Base-by-base conservation (phyloP, 1,140 invertebrate species). In the Bombus ignitus region DNA sequence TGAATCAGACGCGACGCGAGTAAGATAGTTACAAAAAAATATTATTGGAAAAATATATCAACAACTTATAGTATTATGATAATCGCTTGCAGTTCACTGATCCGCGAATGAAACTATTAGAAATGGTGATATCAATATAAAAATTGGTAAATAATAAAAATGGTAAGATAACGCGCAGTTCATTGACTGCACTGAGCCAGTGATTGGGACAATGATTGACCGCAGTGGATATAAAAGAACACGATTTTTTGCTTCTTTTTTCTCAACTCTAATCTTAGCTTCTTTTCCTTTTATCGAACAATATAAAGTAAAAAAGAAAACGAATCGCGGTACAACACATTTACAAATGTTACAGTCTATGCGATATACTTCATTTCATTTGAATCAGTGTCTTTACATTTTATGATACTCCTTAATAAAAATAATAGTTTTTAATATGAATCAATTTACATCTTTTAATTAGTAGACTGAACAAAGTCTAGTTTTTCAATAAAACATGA, bases 111-210 rank as follows among this genome's bases (percentile, higher is more conserved):
- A 42, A 75, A 75, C 70, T 72, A 83, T 77, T 80, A 85, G 80
- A 81, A 65, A 77, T 13, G n/a, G 1, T 9, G 37, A 66, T 90
- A 90, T 90, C 89, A 0, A 32, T n/a, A 70, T 42, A 78, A 74
- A 53, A 87, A 87, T 53, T 57, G 18, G 6, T 53, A 62, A 68
- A 37, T 77, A 15, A 68, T 78, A 53, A 74, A 89, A 87, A 74
- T 76, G 10, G 25, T 74, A n/a, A 65, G 89, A 90, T 89, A 90
- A 37, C 39, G 53, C 77, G 53, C 73, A 42, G 89, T 89, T 89
- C 87, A 59, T 81, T 72, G 81, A 84, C 81, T 79, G 70, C 57
- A n/a, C 28, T 1, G 35, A 39, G 25, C 22, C 3, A 66, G 12
- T 37, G 39, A 37, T 53, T 42, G 13, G 15, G 1, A 71, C 32